phyloP scores from a whole-genome alignment of 1,140 invertebrate species.

The Ceratina japonica region DNA sequence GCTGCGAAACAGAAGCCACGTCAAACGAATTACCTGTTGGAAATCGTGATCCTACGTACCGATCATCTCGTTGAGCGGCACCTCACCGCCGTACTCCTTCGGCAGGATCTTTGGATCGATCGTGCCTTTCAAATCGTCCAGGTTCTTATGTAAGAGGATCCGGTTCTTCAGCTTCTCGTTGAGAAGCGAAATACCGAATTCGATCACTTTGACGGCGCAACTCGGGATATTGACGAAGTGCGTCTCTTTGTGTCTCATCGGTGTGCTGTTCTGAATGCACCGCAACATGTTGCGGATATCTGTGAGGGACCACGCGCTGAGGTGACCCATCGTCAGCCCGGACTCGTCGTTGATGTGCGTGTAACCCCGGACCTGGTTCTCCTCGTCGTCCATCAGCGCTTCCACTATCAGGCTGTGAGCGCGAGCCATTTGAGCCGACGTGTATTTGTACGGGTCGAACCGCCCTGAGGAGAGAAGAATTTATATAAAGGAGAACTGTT shows the following conservation, averaged over 20 bases:
- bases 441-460: slow-evolving; percentile 87
- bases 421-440: slow-evolving; percentile 87
- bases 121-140: slow-evolving; percentile 84
- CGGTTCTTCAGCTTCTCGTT: slow-evolving; percentile 90
- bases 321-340: slow-evolving; percentile 89
- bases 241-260: slow-evolving; percentile 91
- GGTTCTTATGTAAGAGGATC: slow-evolving; percentile 85
- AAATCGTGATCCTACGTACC: slow-evolving; percentile 74
- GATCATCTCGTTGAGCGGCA: slow-evolving; percentile 90
- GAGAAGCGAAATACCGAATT: slow-evolving; percentile 87
- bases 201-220: slow-evolving; percentile 87
- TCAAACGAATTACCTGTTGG: neutral
- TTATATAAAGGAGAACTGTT: neutral
- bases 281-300: slow-evolving; percentile 88
- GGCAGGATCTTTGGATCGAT: slow-evolving; percentile 88
- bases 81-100: slow-evolving; percentile 90
- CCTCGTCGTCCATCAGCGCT: slow-evolving; percentile 88
- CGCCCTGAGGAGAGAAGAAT: slow-evolving; percentile 76
- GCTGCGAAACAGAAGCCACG: slow-evolving; percentile 65
- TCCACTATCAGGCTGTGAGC: slow-evolving; percentile 89
- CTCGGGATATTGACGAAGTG: slow-evolving; percentile 91
- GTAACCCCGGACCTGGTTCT: slow-evolving; percentile 88
- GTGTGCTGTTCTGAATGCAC: slow-evolving; percentile 92
- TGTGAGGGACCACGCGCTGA: slow-evolving; percentile 89
- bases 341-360: slow-evolving; percentile 91